Conservation (phyloP, 2,888 invertebrate genomes). For the Andrena bicolor region DNA sequence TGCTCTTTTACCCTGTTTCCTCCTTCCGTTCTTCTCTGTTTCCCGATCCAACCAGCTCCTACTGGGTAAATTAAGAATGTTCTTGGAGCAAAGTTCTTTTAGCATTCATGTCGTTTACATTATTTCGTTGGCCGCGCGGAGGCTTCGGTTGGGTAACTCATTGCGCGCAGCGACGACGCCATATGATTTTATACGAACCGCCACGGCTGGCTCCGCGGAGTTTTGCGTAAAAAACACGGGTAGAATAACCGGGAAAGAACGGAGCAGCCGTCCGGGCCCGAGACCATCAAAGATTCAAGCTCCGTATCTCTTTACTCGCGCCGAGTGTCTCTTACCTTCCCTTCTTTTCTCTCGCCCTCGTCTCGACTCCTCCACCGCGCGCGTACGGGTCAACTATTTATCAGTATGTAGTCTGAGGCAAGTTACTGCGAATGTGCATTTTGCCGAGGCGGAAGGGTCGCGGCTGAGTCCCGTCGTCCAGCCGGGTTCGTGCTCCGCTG, state of each 20-base stretch:
- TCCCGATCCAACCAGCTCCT: too few relatives aligned
- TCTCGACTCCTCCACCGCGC: slow-evolving; percentile 25
- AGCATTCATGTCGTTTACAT: too few relatives aligned
- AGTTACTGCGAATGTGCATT: slow-evolving; percentile 73
- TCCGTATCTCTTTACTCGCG: slow-evolving; percentile 59
- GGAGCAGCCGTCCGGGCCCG: slow-evolving; percentile 54
- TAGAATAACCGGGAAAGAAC: slow-evolving; percentile 51
- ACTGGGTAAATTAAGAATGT: too few relatives aligned
- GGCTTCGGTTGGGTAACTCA: neutral
- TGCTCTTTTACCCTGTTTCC: neutral
- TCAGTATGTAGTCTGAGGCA: slow-evolving; percentile 57
- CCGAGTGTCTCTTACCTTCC: slow-evolving; percentile 36
- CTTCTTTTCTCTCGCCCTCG: slow-evolving; percentile 40
- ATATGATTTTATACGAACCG: neutral
- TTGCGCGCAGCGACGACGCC: neutral
- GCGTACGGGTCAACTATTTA: slow-evolving; percentile 62
- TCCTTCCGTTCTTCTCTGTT: too few relatives aligned
- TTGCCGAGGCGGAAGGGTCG: slow-evolving; percentile 46
- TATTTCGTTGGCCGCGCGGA: too few relatives aligned
- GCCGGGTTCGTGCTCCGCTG: too few relatives aligned
- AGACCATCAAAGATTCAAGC: slow-evolving; percentile 76
- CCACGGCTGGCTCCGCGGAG: neutral
- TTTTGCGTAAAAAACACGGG: neutral
- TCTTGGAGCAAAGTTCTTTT: too few relatives aligned
- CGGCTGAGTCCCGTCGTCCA: neutral